Evolutionary conservation across 1,140 invertebrate genomes (phyloP).

Genomic region (Teleogryllus occipitalis): DNA sequence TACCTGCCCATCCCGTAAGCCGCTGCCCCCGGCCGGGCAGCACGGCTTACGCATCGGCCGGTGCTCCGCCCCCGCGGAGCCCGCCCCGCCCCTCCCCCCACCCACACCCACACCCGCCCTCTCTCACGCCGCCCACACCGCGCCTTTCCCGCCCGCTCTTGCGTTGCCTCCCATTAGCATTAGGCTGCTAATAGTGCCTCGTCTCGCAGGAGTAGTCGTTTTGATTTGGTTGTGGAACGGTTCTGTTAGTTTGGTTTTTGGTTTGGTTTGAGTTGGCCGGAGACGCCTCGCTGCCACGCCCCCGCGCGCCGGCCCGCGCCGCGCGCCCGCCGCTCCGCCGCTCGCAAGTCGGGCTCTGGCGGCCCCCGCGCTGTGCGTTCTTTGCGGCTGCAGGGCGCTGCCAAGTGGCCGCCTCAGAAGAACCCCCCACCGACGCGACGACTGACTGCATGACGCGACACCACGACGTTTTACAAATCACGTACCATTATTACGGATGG

Average conservation of each 20-base stretch:
- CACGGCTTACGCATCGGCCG: background rate
- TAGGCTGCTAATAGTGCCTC: background rate
- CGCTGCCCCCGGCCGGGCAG: background rate
- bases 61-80: background rate
- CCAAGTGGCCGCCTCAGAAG: too few relatives aligned
- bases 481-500: too few relatives aligned
- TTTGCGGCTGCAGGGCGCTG: background rate
- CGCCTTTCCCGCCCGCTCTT: background rate
- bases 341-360: background rate
- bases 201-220: slow-evolving; percentile 3
- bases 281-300: background rate
- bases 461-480: too few relatives aligned
- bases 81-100: too few relatives aligned
- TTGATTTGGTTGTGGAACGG: background rate
- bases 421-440: too few relatives aligned
- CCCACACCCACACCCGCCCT: too few relatives aligned
- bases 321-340: background rate
- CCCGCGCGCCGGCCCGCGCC: too few relatives aligned
- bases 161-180: background rate
- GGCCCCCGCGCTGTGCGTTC: background rate
- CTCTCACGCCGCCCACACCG: background rate
- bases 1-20: background rate
- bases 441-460: too few relatives aligned
- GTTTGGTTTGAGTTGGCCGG: background rate
- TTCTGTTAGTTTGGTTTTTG: background rate